Conservation (phyloP, 1,140 invertebrate species). For the Holotrichia oblita region DNA sequence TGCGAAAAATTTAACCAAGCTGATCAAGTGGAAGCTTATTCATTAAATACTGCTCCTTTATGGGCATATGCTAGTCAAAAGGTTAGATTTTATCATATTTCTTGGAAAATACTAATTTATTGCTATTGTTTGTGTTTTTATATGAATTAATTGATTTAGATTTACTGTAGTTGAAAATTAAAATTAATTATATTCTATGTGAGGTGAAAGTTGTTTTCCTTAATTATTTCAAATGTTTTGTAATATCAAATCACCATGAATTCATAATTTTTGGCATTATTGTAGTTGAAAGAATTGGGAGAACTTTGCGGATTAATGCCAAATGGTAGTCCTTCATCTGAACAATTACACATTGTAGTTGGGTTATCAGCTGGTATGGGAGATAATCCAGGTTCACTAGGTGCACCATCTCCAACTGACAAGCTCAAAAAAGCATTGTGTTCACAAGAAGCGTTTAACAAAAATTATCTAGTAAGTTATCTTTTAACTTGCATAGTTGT, state of each 20-base stretch:
- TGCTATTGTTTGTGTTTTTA: too few relatives aligned
- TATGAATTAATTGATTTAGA: too few relatives aligned
- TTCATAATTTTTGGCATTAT: too few relatives aligned
- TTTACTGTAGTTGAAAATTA: too few relatives aligned
- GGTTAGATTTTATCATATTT: constrained; percentile 70
- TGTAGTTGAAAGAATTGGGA: constrained; percentile 84
- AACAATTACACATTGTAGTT: constrained; percentile 90
- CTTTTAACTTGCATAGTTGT: neutral
- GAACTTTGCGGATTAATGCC: constrained; percentile 93
- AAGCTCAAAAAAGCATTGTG: constrained; percentile 91
- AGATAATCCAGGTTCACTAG: constrained; percentile 67
- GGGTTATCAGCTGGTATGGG: constrained; percentile 92
- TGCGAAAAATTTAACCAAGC: constrained; percentile 76
- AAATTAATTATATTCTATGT: too few relatives aligned
- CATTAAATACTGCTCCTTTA: constrained; percentile 87
- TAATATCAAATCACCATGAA: too few relatives aligned
- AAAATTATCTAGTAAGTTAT: constrained; percentile 80
- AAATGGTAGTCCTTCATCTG: constrained; percentile 80
- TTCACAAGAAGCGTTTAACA: constrained; percentile 88
- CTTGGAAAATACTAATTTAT: too few relatives aligned
- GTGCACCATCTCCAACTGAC: constrained; percentile 77
- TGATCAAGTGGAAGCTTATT: constrained; percentile 78
- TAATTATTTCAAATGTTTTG: too few relatives aligned
- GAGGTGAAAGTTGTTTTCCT: too few relatives aligned
- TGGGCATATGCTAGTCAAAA: constrained; percentile 95